These are phyloP conservation scores for Frieseomelitta varia DNA, from an alignment of 1,140 invertebrate species.

Conservation along the genomic window DNA sequence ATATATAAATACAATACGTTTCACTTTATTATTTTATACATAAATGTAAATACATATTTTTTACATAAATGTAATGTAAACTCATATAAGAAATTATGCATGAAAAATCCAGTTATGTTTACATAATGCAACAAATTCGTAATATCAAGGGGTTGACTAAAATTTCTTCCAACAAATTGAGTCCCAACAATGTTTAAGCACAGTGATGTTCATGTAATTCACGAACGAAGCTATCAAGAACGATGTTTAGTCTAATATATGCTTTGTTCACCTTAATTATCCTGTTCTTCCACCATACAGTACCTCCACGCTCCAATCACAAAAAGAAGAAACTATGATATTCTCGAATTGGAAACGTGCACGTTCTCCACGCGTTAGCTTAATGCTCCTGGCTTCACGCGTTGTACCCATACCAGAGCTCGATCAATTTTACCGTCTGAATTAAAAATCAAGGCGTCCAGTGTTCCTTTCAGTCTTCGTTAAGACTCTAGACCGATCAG, in stretches of 20 bases:
- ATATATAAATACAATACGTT: background rate
- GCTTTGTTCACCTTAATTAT: background rate
- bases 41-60: too few relatives aligned
- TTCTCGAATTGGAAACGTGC: background rate
- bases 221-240: background rate
- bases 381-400: background rate
- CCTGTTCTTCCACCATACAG: background rate
- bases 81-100: too few relatives aligned
- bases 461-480: constrained; percentile 12
- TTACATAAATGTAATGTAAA: too few relatives aligned
- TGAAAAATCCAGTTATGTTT: too few relatives aligned
- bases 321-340: background rate
- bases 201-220: background rate
- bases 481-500: background rate
- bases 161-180: too few relatives aligned
- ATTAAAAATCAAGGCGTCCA: constrained; percentile 17
- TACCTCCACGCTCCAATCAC: too few relatives aligned
- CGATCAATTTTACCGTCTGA: constrained; percentile 24
- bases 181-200: too few relatives aligned
- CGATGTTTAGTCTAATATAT: background rate
- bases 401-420: background rate
- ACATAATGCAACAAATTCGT: too few relatives aligned
- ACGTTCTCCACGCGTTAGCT: background rate
- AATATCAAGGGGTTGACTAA: too few relatives aligned
- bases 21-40: too few relatives aligned